Conservation (phyloP, 2,888 invertebrate genomes). For the Blastobasis adustella region DNA sequence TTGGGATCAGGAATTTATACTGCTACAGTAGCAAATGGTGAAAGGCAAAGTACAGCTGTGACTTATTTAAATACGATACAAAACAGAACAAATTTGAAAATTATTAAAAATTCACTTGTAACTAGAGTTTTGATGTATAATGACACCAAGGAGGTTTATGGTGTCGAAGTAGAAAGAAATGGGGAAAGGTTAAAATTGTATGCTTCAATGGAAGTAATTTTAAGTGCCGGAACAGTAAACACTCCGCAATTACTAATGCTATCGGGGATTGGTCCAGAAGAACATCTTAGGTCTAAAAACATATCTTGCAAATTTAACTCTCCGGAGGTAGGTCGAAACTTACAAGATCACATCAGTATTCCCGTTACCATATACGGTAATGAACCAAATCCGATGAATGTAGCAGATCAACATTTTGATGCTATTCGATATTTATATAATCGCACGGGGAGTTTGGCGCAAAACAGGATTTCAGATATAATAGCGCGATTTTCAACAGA, state of each 20-base stretch:
- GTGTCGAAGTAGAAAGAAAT: conserved; percentile 42
- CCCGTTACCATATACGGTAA: conserved; percentile 41
- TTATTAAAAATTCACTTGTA: conserved; percentile 61
- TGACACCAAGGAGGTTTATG: conserved; percentile 37
- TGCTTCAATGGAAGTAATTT: conserved; percentile 60
- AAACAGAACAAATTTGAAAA: conserved; percentile 39
- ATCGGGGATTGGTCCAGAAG: conserved; percentile 65
- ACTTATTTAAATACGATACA: conserved; percentile 47
- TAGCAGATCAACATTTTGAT: conserved; percentile 33
- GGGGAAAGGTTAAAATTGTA: conserved; percentile 14
- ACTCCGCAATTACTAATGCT: conserved; percentile 67
- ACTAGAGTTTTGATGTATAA: conserved; percentile 61
- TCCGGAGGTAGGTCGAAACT: conserved; percentile 61
- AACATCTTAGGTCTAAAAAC: conserved; percentile 37
- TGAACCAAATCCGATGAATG: conserved; percentile 27
- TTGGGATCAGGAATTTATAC: conserved; percentile 62
- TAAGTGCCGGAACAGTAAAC: conserved; percentile 64
- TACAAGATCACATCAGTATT: conserved; percentile 64
- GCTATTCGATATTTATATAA: conserved; percentile 62
- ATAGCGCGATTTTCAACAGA: conserved; percentile 19
- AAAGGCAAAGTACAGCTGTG: conserved; percentile 57
- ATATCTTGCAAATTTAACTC: conserved; percentile 47
- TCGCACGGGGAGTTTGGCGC: conserved; percentile 65
- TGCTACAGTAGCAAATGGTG: conserved; percentile 58
- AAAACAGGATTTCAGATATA: conserved; percentile 70